Evolutionary conservation across 53 echinoderm and acorn worm species (phyloP).

Genomic region (Echinarachnius parma): DNA sequence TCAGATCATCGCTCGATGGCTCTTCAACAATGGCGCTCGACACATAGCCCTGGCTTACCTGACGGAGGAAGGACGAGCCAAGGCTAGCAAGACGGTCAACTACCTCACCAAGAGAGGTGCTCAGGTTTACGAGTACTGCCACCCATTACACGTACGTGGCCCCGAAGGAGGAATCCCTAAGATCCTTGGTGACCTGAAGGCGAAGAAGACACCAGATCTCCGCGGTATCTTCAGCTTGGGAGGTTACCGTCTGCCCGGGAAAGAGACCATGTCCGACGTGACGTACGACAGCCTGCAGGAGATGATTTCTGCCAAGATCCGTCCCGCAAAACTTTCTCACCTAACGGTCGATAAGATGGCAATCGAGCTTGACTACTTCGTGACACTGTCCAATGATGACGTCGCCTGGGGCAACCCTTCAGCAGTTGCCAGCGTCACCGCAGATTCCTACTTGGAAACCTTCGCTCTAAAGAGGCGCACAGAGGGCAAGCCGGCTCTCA

Average conservation of each 20-base stretch:
- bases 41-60: constrained; percentile 74
- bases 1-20: constrained; percentile 74
- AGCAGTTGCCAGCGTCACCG: constrained; percentile 59
- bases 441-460: constrained; percentile 59
- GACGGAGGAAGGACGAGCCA: constrained; percentile 22
- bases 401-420: constrained; percentile 66
- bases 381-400: constrained; percentile 61
- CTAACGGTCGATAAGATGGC: constrained; percentile 51
- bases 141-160: constrained; percentile 42
- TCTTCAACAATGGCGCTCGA: constrained; percentile 66
- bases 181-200: constrained; percentile 34
- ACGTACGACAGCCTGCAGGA: constrained; percentile 30
- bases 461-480: constrained; percentile 50
- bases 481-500: constrained; percentile 61
- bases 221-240: constrained; percentile 66
- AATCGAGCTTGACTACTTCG: constrained; percentile 64
- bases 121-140: constrained; percentile 48
- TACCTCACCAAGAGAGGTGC: constrained; percentile 54
- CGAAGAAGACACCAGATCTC: constrained; percentile 25
- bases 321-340: constrained; percentile 43
- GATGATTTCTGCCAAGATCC: constrained; percentile 49
- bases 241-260: constrained; percentile 49
- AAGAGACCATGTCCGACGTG: constrained; percentile 43
- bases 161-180: constrained; percentile 24
- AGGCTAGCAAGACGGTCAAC: constrained; percentile 46